Conservation (phyloP, 2,888 invertebrate species). For the Scelioninae gen. 1 region DNA sequence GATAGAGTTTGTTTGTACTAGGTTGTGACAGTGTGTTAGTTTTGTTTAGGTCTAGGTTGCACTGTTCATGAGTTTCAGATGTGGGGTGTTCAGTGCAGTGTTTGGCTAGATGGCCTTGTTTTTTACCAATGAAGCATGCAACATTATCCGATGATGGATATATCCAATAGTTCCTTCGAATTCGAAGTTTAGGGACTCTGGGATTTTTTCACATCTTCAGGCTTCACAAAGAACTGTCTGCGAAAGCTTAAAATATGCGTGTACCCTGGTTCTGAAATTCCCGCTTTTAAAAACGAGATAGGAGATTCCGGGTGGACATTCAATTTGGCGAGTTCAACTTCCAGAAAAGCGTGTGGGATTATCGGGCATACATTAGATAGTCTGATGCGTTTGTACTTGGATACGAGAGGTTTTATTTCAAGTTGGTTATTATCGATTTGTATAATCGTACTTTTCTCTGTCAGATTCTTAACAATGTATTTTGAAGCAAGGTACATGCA, state of each 20-base stretch:
- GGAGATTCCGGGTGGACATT: conserved; percentile 52
- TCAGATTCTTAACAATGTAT: conserved; percentile 5
- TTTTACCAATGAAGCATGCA: too few species aligned
- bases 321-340: conserved; percentile 13
- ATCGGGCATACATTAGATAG: conserved; percentile 33
- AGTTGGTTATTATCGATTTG: background rate
- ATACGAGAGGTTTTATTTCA: background rate
- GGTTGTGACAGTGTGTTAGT: too few species aligned
- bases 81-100: too few species aligned
- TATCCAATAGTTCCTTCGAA: conserved; percentile 1
- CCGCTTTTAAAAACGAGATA: conserved; percentile 71
- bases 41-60: too few species aligned
- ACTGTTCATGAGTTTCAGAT: too few species aligned
- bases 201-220: conserved; percentile 48
- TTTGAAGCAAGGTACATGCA: too few species aligned
- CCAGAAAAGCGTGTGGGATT: conserved; percentile 24
- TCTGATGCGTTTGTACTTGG: conserved; percentile 25
- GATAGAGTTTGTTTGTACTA: too few species aligned
- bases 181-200: conserved; percentile 3
- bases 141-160: background rate
- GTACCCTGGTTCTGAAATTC: conserved; percentile 65
- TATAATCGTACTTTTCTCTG: background rate
- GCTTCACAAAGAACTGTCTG: conserved; percentile 60
- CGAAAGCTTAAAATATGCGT: conserved; percentile 72
- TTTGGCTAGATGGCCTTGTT: too few species aligned